These are phyloP conservation scores for Triops longicaudatus DNA, from an alignment of 1,140 invertebrate genomes.

Conservation along the genomic window DNA sequence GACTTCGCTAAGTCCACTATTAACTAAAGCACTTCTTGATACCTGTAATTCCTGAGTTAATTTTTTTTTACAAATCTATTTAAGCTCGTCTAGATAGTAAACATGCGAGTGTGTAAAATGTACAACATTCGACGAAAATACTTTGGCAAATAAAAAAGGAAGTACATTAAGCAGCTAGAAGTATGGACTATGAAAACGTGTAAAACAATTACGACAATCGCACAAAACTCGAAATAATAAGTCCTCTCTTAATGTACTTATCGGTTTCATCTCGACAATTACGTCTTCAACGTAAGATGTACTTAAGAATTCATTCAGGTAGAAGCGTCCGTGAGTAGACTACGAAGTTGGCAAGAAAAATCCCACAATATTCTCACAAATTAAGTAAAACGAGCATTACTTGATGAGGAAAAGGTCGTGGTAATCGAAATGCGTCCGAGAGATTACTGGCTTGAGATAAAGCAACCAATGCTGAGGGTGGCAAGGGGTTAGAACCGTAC, in stretches of 20 bases:
- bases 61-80: too few relatives aligned
- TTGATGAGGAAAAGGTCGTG: slow-evolving; percentile 26
- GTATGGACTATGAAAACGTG: background rate
- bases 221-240: background rate
- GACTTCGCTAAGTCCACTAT: too few relatives aligned
- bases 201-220: background rate
- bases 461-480: slow-evolving; percentile 25
- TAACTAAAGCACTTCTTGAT: too few relatives aligned
- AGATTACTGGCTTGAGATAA: slow-evolving; percentile 28
- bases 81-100: too few relatives aligned
- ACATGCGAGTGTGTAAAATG: background rate
- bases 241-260: too few relatives aligned
- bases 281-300: too few relatives aligned
- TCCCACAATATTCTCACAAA: too few relatives aligned
- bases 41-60: too few relatives aligned
- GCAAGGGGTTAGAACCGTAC: slow-evolving; percentile 25
- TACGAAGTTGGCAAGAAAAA: too few relatives aligned
- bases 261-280: too few relatives aligned
- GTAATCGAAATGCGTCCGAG: slow-evolving; percentile 19
- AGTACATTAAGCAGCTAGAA: background rate
- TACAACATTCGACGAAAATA: background rate
- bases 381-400: background rate
- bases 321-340: too few relatives aligned
- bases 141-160: background rate
- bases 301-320: too few relatives aligned